Base-by-base conservation (phyloP, 2,797 vertebrate genomes). In the Sebastes goodei region DNA sequence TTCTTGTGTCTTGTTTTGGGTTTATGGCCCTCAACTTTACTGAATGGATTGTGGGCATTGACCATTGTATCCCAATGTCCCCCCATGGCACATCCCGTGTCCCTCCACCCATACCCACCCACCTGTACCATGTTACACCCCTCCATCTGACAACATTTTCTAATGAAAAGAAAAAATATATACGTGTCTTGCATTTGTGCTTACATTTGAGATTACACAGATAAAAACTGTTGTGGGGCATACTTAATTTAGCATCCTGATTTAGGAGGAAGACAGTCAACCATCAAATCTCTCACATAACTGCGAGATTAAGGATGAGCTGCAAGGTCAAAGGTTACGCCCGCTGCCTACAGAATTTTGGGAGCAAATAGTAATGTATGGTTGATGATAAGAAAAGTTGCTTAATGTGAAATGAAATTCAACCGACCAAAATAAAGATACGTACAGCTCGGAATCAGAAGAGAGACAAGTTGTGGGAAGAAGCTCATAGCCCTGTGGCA, bases 41-140 rank as follows among this genome's bases (percentile, higher is more conserved):
- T 4, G 15, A 30, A 61, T 0, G 10, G 17, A 61, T 32, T 46
- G 15, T 46, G 42, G 15, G 15, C 15, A 7, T 46, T 0, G 14
- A 7, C 42, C 42, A 46, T 17, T 46, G 0, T 15, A 17, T 0
- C 42, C 42, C 42, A 46, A 3, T 3, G 42, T 0, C n/a, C 9
- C n/a, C 52, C 52, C n/a, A 53, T 53, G 10, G 9, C n/a, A 2
- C 52, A 53, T n/a, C 20, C 7, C 20, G 17, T 20, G 17, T 52
- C 17, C 7, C 33, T 4, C 30, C 30, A 35, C 0, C 33, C 12
- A 5, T 42, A 15, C 8, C 52, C n/a, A 21, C 52, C 20, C 20
- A 21, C 52, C 52, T 0, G 20, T 10, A 42, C 38, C 38, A 42
- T 42, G 38, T 42, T 14, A 0, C 38, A 42, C 5, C 38, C 38